A percentile compares a stretch with the other conserved stretches of the same genome.
These are phyloP conservation scores for Metopolophium dirhodum DNA, from an alignment of 1,140 invertebrate species.

Conservation along the genomic window DNA sequence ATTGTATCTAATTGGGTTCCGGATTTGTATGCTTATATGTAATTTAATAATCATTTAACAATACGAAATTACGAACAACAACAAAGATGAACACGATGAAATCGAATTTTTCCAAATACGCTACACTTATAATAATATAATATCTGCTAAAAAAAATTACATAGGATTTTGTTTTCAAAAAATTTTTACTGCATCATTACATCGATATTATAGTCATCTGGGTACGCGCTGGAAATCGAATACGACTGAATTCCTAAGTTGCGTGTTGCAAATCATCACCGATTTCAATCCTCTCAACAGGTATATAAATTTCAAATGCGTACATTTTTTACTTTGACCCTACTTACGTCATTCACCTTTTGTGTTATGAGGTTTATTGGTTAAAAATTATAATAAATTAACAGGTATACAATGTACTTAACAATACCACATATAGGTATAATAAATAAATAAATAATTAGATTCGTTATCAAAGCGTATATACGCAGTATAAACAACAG, in stretches of 20 bases:
- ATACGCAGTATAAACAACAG: background rate
- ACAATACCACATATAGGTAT: background rate
- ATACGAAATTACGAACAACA: background rate
- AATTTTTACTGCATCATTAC: background rate
- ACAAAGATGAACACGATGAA: background rate
- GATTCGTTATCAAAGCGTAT: background rate
- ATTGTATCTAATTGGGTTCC: background rate
- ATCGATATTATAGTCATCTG: background rate
- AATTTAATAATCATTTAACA: background rate
- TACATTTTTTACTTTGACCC: background rate
- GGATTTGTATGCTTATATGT: background rate
- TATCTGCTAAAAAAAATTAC: background rate
- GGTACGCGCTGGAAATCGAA: background rate
- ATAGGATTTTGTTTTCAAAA: background rate
- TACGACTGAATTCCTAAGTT: background rate
- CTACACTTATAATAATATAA: too few relatives aligned
- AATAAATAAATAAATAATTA: background rate
- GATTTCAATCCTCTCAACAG: background rate
- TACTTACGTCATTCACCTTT: background rate
- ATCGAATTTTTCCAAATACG: too few relatives aligned
- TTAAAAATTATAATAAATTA: background rate
- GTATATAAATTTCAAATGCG: background rate
- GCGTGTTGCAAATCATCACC: slow-evolving; percentile 13
- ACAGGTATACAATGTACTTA: background rate
- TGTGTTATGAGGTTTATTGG: background rate